These are phyloP conservation scores for Spodoptera littoralis DNA, from an alignment of 2,888 invertebrate genomes.

Conservation along the genomic window DNA sequence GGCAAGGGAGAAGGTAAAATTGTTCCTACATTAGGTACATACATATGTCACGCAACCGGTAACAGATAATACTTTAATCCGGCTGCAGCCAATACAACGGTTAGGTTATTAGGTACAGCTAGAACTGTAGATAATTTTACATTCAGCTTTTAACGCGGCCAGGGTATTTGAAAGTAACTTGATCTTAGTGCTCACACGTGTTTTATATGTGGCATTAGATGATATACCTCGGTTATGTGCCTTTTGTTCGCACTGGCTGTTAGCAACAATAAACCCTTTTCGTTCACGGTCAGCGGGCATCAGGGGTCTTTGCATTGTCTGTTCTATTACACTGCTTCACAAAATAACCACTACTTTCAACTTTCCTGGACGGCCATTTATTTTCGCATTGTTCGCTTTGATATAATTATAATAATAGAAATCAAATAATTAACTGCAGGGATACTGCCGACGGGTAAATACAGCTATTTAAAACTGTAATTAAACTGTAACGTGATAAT, in stretches of 20 bases:
- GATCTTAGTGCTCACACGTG: background rate
- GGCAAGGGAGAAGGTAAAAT: too few relatives aligned
- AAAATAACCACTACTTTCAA: slow-evolving; percentile 26
- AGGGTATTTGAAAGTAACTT: slow-evolving; percentile 1
- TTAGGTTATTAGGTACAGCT: too few relatives aligned
- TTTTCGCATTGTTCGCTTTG: background rate
- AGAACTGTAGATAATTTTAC: too few relatives aligned
- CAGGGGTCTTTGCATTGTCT: slow-evolving; percentile 33
- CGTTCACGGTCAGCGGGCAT: slow-evolving; percentile 39
- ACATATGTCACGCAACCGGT: too few relatives aligned
- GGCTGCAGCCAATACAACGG: too few relatives aligned
- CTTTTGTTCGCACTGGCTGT: slow-evolving; percentile 27
- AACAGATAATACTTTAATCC: too few relatives aligned
- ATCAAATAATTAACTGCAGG: background rate
- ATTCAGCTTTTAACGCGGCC: background rate
- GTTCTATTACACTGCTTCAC: slow-evolving; percentile 22
- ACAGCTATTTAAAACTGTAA: background rate
- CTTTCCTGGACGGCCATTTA: slow-evolving; percentile 6
- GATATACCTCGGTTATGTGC: slow-evolving; percentile 3
- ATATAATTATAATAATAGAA: background rate
- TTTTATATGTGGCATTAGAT: slow-evolving; percentile 11
- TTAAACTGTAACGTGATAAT: background rate
- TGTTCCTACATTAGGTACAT: too few relatives aligned
- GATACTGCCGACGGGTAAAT: background rate
- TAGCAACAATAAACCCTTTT: slow-evolving; percentile 31